Evolutionary conservation across 2,888 invertebrate genomes (phyloP), one percentile per base, ranked within the genome.

Genomic region (Xestobium rufovillosum): DNA sequence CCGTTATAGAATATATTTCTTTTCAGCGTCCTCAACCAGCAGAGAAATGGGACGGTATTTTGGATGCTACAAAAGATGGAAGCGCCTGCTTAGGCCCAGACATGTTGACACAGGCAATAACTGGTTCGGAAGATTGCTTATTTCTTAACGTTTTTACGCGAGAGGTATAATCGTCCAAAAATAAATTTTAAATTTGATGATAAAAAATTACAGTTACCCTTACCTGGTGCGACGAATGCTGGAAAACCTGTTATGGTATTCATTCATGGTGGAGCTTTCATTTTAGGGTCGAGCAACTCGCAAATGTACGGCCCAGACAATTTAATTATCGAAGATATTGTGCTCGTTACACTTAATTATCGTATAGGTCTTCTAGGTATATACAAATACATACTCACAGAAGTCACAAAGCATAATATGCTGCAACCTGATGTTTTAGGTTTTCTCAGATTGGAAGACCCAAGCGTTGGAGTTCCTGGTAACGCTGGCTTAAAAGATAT

Each of bases 401-500:
- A n/a, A n/a, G n/a, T n/a, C n/a, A n/a, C n/a, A n/a, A n/a, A n/a
- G n/a, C n/a, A 23, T 27, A 27, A 17, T 4, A 17, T n/a, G n/a
- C n/a, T n/a, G n/a, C n/a, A n/a, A n/a, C 13, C 8, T 13, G 12
- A 16, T 34, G 26, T 47, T 50, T 30, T 34, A 68, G 71, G 71
- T 12, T 72, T 72, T 39, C 56, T 72, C 16, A 63, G 63, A 17
- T 52, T 72, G 0, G 58, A 66, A 34, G 70, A 72, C 41, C 51
- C 62, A 4, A 55, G 63, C 2, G 50, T 71, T 6, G 63, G 63
- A 31, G 62, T 72, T 31, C 70, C 72, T 1, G 72, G 72, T 1
- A 73, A 73, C 52, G n/a, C n/a, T n/a, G n/a, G n/a, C n/a, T n/a
- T n/a, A n/a, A n/a, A n/a, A n/a, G n/a, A n/a, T n/a, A n/a, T 70